phyloP scores from a whole-genome alignment of 2,797 vertebrate species.

The Platyrinchus mystaceus region DNA sequence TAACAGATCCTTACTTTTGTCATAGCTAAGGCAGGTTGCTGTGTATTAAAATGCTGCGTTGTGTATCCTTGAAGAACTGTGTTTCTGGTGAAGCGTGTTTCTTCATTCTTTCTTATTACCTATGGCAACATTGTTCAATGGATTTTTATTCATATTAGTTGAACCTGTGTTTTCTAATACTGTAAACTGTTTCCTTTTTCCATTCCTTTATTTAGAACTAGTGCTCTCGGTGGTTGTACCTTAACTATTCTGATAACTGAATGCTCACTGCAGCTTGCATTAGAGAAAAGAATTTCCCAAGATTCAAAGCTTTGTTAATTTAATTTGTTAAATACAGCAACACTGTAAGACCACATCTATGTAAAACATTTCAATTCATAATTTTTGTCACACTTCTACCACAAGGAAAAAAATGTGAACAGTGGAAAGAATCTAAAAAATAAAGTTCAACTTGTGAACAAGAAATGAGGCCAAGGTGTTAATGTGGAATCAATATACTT shows the following conservation, averaged over 20 bases:
- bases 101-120: slow-evolving; percentile 8
- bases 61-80: slow-evolving; percentile 48
- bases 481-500: neutral
- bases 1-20: slow-evolving; percentile 59
- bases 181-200: neutral
- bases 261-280: neutral
- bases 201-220: neutral
- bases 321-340: neutral
- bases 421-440: slow-evolving; percentile 4
- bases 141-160: slow-evolving; percentile 40
- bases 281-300: neutral
- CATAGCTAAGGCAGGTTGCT: slow-evolving; percentile 45
- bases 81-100: slow-evolving; percentile 62
- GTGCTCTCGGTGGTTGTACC: neutral
- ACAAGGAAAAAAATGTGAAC: neutral
- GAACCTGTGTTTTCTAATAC: neutral
- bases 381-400: slow-evolving; percentile 13
- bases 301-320: neutral
- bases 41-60: slow-evolving; percentile 57
- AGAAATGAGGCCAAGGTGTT: neutral
- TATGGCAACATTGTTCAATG: slow-evolving; percentile 50
- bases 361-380: neutral
- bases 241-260: neutral
- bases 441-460: slow-evolving; percentile 22
- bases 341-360: neutral